Percentiles rank a stretch among this genome's conserved stretches.
These are phyloP conservation scores for Drosophila prolongata DNA, from an alignment of 2,888 invertebrate species.

Conservation along the genomic window DNA sequence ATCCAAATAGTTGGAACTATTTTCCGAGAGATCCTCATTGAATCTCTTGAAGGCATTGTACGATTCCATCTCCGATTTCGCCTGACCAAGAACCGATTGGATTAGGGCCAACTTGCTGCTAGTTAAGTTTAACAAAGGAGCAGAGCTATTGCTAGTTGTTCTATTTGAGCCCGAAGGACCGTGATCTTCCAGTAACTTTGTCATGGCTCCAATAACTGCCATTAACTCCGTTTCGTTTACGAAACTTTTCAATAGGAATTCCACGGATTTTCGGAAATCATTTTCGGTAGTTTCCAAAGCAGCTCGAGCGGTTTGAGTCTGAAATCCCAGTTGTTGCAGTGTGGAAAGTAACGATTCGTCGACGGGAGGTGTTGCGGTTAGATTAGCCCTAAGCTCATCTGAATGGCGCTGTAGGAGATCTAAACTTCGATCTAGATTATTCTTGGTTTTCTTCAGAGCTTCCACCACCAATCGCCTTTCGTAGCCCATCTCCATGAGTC, in stretches of 20 bases:
- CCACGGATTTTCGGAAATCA: conserved; percentile 86
- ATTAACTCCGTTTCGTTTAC: conserved; percentile 65
- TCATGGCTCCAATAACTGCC: conserved; percentile 76
- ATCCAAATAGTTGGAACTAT: conserved; percentile 91
- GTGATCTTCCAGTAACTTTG: conserved; percentile 71
- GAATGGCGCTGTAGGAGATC: conserved; percentile 77
- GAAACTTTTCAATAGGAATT: conserved; percentile 85
- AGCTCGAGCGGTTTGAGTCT: conserved; percentile 84
- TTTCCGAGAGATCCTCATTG: conserved; percentile 85
- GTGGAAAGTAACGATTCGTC: conserved; percentile 61
- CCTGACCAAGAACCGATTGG: conserved; percentile 60
- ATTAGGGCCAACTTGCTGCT: conserved; percentile 52
- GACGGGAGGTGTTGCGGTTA: conserved; percentile 50
- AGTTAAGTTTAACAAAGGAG: conserved; percentile 31
- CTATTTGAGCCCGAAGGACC: conserved; percentile 45
- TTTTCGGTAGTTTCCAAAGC: conserved; percentile 87
- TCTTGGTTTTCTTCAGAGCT: conserved; percentile 89
- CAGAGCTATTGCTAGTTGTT: conserved; percentile 15
- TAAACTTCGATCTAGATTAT: conserved; percentile 86
- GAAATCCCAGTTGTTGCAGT: conserved; percentile 87
- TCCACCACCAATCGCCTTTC: conserved; percentile 86
- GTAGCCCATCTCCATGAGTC: conserved; percentile 89
- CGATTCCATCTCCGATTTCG: conserved; percentile 70
- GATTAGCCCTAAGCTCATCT: conserved; percentile 67
- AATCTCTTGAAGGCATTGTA: conserved; percentile 86